phyloP scores from a whole-genome alignment of 2,797 vertebrate genomes.

The Acanthiza pusilla region DNA sequence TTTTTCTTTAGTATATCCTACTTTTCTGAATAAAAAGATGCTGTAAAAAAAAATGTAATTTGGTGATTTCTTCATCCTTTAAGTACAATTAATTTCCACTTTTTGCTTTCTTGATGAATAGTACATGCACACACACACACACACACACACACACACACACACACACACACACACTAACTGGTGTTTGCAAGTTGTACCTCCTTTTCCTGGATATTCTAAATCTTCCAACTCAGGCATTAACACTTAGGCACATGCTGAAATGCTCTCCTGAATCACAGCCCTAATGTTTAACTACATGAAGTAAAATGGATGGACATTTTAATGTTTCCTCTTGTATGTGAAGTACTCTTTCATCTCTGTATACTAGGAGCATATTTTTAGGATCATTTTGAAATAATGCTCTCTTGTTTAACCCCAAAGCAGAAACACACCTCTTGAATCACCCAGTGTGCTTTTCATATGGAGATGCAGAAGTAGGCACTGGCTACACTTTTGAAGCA shows the following conservation, averaged over 20 bases:
- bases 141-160: accelerated
- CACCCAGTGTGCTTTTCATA: constrained; percentile 65
- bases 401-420: constrained; percentile 60
- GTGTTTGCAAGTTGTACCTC: background rate
- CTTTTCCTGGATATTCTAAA: background rate
- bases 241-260: background rate
- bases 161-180: background rate
- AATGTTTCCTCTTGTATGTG: constrained; percentile 46
- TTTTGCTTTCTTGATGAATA: background rate
- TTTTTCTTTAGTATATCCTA: background rate
- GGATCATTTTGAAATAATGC: constrained; percentile 66
- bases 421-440: constrained; percentile 70
- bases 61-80: background rate
- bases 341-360: constrained; percentile 55
- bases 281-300: background rate
- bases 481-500: constrained; percentile 32
- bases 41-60: background rate
- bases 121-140: too few species aligned
- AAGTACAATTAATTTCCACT: background rate
- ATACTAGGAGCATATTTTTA: constrained; percentile 70
- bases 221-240: background rate
- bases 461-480: constrained; percentile 8
- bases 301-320: constrained; percentile 49
- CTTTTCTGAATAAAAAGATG: background rate
- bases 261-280: background rate